phyloP scores from a whole-genome alignment of 2,797 vertebrate genomes.

The Enoplosus armatus region DNA sequence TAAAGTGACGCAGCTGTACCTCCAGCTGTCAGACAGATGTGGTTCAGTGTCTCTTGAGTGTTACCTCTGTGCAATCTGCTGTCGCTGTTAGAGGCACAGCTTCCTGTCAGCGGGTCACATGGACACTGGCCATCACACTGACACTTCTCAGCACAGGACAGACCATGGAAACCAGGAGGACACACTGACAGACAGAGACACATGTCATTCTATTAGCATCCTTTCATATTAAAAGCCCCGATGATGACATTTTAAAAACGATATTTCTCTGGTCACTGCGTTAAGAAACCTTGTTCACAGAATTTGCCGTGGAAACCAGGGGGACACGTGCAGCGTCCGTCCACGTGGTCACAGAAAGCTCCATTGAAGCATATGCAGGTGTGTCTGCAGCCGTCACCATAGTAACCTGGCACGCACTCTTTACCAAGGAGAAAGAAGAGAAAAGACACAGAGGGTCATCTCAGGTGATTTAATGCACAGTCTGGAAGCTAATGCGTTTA shows the following conservation, averaged over 20 bases:
- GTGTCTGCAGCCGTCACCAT: constrained; percentile 4
- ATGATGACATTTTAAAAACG: no score
- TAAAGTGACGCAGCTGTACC: no score
- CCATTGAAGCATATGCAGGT: constrained; percentile 11
- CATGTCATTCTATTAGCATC: not conserved
- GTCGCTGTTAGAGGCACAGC: not conserved
- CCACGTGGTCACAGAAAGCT: not conserved
- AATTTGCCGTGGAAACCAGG: constrained; percentile 9
- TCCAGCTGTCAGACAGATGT: not conserved
- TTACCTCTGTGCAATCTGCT: not conserved
- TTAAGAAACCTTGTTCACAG: not conserved
- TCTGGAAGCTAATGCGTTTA: no score
- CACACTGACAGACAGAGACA: not conserved
- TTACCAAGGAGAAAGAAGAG: not conserved
- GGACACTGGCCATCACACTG: constrained; percentile 3
- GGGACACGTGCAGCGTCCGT: not conserved
- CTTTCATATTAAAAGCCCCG: no score
- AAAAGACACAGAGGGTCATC: not conserved
- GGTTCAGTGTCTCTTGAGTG: not conserved
- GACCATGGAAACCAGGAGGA: constrained; percentile 17
- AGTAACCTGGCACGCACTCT: not conserved
- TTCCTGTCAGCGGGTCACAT: constrained; percentile 14
- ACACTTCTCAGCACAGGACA: constrained; percentile 12
- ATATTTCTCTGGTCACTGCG: no score
- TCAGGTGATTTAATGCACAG: no score